Evolutionary conservation across 2,113 vertebrate genomes (phyloP).

Genomic region (Oryzias javanicus): DNA sequence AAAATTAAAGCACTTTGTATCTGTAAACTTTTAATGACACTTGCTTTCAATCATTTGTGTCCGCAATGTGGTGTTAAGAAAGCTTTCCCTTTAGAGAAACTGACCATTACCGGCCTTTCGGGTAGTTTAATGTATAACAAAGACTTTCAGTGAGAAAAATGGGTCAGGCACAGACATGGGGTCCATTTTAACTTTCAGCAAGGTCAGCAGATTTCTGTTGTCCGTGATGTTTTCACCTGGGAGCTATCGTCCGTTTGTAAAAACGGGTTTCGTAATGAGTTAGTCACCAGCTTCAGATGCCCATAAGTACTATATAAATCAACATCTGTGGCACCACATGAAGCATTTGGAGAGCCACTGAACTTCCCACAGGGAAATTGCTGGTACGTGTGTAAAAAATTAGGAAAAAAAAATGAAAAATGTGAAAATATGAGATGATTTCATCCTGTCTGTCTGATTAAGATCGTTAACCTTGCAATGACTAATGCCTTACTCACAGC

Average conservation of each 20-base stretch:
- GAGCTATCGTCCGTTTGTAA: conserved; percentile 65
- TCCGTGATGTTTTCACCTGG: conserved; percentile 59
- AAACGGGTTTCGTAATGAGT: conserved; percentile 55
- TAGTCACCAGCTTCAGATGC: conserved; percentile 64
- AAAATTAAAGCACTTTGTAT: too few relatives aligned
- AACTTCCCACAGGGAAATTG: conserved; percentile 53
- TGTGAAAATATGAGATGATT: conserved; percentile 59
- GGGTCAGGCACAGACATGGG: conserved; percentile 45
- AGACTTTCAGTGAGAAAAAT: conserved; percentile 39
- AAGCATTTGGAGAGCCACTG: conserved; percentile 59
- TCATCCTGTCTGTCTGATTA: conserved; percentile 61
- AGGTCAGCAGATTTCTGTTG: conserved; percentile 68
- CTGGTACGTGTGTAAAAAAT: conserved; percentile 62
- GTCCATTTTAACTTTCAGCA: conserved; percentile 41
- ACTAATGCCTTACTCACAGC: too few relatives aligned
- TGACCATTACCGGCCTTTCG: conserved; percentile 34
- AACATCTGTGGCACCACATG: conserved; percentile 35
- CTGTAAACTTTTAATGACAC: too few relatives aligned
- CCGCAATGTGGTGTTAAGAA: not conserved
- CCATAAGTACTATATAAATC: conserved; percentile 48
- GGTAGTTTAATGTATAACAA: conserved; percentile 29
- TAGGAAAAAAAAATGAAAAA: not conserved
- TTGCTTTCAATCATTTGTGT: conserved; percentile 2
- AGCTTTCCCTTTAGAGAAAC: conserved; percentile 9
- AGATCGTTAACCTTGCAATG: not conserved